Evolutionary conservation across 2,888 invertebrate species (phyloP).

Genomic region (Andrena bucephala): DNA sequence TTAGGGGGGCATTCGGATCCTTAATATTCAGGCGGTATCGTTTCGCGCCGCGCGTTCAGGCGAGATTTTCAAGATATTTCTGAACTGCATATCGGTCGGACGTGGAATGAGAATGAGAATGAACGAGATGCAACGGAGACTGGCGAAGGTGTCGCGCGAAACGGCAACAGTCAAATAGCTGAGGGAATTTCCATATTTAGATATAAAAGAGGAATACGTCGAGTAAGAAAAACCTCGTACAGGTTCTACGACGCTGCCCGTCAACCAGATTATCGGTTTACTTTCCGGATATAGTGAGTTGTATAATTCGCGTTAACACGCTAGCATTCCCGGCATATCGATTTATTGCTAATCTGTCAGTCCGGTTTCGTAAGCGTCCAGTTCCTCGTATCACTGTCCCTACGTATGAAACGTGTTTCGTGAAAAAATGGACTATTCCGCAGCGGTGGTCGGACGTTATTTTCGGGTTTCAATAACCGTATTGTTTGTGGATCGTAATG

Average conservation of each 20-base stretch:
- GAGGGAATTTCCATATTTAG: slow-evolving; percentile 38
- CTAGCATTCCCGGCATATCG: neutral
- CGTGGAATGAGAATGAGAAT: slow-evolving; percentile 18
- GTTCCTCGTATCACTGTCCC: too few species aligned
- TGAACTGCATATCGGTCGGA: slow-evolving; percentile 26
- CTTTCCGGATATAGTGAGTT: neutral
- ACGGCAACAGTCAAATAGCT: neutral
- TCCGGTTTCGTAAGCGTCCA: too few species aligned
- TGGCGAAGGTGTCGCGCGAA: slow-evolving; percentile 29
- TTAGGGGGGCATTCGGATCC: slow-evolving; percentile 8
- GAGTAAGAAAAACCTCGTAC: neutral
- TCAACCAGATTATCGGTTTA: neutral
- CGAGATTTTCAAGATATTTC: slow-evolving; percentile 39
- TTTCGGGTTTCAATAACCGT: too few species aligned
- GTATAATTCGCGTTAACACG: neutral
- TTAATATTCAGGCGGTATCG: slow-evolving; percentile 37
- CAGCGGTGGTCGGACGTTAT: too few species aligned
- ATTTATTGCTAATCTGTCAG: neutral
- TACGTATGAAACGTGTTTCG: too few species aligned
- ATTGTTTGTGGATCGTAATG: neutral
- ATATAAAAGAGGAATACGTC: neutral
- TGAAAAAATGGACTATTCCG: too few species aligned
- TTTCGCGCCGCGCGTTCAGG: slow-evolving; percentile 3
- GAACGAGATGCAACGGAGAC: slow-evolving; percentile 18
- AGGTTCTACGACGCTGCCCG: neutral